A percentile compares a stretch with the other conserved stretches of the same genome.
phyloP scores from a whole-genome alignment of 2,888 invertebrate genomes.

The Diploptera punctata region DNA sequence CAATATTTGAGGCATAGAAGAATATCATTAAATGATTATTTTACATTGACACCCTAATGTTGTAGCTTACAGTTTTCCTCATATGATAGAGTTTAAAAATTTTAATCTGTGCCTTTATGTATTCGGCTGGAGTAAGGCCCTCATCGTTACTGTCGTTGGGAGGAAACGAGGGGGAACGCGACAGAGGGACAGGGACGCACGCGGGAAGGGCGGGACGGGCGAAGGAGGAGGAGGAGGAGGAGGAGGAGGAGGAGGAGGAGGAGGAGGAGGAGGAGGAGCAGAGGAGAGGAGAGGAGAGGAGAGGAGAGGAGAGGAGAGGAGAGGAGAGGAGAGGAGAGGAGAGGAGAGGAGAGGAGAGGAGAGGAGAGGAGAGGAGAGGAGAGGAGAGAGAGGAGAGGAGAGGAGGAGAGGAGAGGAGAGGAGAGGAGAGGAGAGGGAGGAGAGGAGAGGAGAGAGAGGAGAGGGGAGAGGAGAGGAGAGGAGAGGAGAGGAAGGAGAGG shows the following conservation, averaged over 20 bases:
- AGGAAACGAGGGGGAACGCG: neutral
- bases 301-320: neutral
- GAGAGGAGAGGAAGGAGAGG: neutral
- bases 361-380: constrained; percentile 1
- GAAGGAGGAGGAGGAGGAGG: neutral
- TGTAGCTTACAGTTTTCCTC: too few species aligned
- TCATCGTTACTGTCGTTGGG: too few species aligned
- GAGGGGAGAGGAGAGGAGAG: neutral
- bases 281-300: neutral
- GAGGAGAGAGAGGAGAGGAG: neutral
- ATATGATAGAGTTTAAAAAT: too few species aligned
- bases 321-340: neutral
- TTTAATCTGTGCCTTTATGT: too few species aligned
- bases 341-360: neutral
- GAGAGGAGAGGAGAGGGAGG: neutral
- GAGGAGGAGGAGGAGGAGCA: neutral
- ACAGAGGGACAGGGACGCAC: neutral
- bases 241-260: neutral
- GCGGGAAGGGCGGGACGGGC: neutral
- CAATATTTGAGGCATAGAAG: too few species aligned
- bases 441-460: neutral
- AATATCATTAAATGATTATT: too few species aligned
- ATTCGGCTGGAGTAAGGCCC: too few species aligned
- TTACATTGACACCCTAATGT: too few species aligned
- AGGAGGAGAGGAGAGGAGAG: neutral